These are phyloP conservation scores for Glossophaga mutica DNA, from an alignment of 2,797 vertebrate genomes.

Conservation along the genomic window DNA sequence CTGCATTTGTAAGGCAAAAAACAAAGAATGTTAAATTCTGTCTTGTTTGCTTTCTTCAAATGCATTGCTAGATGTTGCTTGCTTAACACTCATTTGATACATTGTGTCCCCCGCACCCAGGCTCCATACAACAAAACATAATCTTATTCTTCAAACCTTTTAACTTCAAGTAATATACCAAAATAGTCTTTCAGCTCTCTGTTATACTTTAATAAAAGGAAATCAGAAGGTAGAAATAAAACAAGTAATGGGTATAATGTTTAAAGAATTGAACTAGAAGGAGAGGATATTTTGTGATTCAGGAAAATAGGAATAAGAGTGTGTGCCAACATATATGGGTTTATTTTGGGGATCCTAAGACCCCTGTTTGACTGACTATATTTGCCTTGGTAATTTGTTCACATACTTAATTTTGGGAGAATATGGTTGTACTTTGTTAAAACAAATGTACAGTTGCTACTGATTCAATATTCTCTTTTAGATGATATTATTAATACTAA, in stretches of 20 bases:
- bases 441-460: neutral
- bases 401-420: neutral
- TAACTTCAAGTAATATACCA: conserved; percentile 35
- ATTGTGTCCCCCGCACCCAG: neutral
- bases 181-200: neutral
- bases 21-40: neutral
- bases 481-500: neutral
- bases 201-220: neutral
- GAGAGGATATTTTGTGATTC: neutral
- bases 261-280: neutral
- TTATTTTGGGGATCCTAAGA: neutral
- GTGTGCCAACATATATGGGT: neutral
- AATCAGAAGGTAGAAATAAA: neutral
- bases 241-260: neutral
- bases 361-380: neutral
- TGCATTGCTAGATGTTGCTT: neutral
- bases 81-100: neutral
- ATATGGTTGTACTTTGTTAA: neutral
- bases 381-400: neutral
- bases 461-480: neutral
- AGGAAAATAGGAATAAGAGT: neutral
- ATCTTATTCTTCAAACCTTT: neutral
- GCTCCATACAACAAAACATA: neutral
- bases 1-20: neutral
- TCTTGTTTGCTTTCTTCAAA: neutral